A percentile compares a stretch with the other conserved stretches of the same genome.
Conservation (phyloP, 2,797 vertebrate species). For the Falco biarmicus region DNA sequence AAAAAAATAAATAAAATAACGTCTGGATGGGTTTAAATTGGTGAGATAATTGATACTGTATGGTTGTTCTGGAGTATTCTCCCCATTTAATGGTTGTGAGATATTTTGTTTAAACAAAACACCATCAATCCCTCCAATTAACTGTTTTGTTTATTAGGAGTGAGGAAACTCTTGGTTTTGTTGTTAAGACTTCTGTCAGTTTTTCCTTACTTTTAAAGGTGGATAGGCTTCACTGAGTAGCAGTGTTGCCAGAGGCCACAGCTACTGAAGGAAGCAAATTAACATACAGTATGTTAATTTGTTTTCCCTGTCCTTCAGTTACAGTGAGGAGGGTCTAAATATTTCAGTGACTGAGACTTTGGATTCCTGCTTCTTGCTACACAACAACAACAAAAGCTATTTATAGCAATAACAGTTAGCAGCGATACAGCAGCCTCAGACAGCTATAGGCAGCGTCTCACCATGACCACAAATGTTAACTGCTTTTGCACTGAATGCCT, state of each 20-base stretch:
- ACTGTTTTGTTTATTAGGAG: neutral
- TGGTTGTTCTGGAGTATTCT: conserved; percentile 28
- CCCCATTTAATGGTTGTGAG: neutral
- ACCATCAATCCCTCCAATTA: neutral
- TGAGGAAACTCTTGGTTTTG: neutral
- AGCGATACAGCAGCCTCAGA: conserved; percentile 28
- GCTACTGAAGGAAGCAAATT: conserved; percentile 21
- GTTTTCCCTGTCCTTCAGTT: conserved; percentile 37
- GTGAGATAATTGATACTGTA: neutral
- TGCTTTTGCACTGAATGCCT: conserved; percentile 67
- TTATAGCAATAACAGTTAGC: conserved; percentile 66
- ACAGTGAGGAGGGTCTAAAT: conserved; percentile 16
- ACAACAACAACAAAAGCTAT: conserved; percentile 67
- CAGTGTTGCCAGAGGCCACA: neutral
- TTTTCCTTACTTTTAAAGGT: neutral
- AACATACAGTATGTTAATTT: conserved; percentile 34
- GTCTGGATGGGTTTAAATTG: neutral
- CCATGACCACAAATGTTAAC: conserved; percentile 35
- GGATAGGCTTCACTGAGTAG: neutral
- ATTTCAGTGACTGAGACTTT: conserved; percentile 29
- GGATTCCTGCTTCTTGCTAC: conserved; percentile 43
- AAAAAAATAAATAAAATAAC: neutral
- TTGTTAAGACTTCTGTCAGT: neutral
- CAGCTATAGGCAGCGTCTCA: conserved; percentile 29
- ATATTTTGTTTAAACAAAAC: conserved; percentile 46